Base-by-base conservation (phyloP, 1,140 invertebrate species). In the Phenacoccus solenopsis region DNA sequence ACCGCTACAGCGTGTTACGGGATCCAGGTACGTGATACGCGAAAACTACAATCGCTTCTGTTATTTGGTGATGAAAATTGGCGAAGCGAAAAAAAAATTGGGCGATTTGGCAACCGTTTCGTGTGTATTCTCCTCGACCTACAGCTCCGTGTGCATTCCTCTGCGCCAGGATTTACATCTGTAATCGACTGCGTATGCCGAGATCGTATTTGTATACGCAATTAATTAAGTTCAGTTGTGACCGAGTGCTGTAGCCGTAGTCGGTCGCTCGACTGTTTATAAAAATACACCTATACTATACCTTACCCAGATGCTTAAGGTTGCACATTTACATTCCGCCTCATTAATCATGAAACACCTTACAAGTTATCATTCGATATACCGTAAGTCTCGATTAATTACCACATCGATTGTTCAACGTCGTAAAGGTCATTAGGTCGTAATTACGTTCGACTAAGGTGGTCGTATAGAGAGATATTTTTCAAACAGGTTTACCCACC, bases 311-410 rank as follows among this genome's bases (percentile, higher is more conserved):
- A 49, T 49, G 38, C 38, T 49, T 49, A n/a, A 49, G 38, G 38
- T 49, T 49, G 38, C 38, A 49, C 38, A 49, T 49, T 49, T 49
- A 49, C 16, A 49, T 49, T 49, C 38, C 38, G 38, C 12, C 38
- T 49, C 38, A 49, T 49, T 49, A 49, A 49, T 49, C 38, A 49
- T 49, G 38, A 49, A 49, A 49, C 38, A 49, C 38, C 38, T 49
- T 49, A 49, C 38, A 49, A 49, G 38, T 49, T 49, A 49, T 49
- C 38, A 49, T 49, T 49, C 38, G 38, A 49, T 49, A 49, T 49
- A 49, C 38, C 13, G 38, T 49, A 49, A 49, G 38, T 49, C 38
- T 49, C 38, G 38, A 49, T 49, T 49, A 49, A 49, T 49, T 49
- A 49, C 38, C 38, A 49, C 38, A 49, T 49, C 38, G 38, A 49